Evolutionary conservation across 2,888 invertebrate species (phyloP), one percentile per base, ranked within the genome.

Genomic region (Salpingus planirostris): DNA sequence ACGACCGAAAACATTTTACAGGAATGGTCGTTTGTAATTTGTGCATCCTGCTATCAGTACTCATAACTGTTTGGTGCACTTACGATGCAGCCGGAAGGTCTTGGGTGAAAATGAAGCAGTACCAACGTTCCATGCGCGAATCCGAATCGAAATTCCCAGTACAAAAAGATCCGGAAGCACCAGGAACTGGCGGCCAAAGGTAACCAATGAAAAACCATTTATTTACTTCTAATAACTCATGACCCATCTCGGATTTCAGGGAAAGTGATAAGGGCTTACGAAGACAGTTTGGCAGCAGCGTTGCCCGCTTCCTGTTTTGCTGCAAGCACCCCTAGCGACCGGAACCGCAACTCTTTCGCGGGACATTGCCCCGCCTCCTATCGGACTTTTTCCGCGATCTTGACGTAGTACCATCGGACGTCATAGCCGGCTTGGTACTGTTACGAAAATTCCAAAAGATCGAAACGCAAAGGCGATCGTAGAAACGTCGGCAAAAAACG

Each of bases 81-180:
- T 89, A 83, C 64, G 88, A 89, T 65, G 73, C 83, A 1, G 88
- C 87, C n/a, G 89, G 89, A 10, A 69, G 85, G 29, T 85, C 85
- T 27, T 89, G 88, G 88, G 86, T 89, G 13, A 87, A 88, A 66
- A 85, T 88, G 84, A 87, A 87, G 61, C 74, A 84, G 51, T 88
- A 84, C 62, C 86, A 88, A 62, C 73, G 84, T 40, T 86, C 84
- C 43, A 77, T 85, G 76, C 73, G 79, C 45, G 80, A 82, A 55
- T 76, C 78, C 12, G 81, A 82, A 58, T 78, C 79, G n/a, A 73
- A 80, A 46, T 76, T 78, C 50, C n/a, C n/a, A n/a, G n/a, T n/a
- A n/a, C n/a, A n/a, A n/a, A n/a, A n/a, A 67, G 84, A 32, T 84
- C 84, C 30, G 82, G 82, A 27, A 85, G 81, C 55, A 79, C 81